Conservation (phyloP, 2,888 invertebrate genomes). For the Lydus trimaculatus region DNA sequence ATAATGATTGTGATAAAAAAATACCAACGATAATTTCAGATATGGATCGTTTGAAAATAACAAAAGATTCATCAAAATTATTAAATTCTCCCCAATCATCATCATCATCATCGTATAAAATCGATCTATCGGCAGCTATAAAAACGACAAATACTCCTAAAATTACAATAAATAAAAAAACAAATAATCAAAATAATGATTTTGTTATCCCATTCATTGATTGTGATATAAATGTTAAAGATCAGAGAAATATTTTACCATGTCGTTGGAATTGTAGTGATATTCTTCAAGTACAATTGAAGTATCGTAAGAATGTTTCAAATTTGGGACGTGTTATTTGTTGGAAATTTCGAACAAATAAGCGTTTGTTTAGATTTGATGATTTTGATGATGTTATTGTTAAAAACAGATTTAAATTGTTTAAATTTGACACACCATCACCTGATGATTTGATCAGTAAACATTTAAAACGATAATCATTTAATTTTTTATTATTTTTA, state of each 20-base stretch:
- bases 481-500: no score
- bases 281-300: constrained; percentile 29
- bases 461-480: constrained; percentile 45
- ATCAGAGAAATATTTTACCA: constrained; percentile 29
- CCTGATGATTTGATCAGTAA: constrained; percentile 67
- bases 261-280: constrained; percentile 51
- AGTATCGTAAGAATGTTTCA: constrained; percentile 54
- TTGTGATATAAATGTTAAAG: constrained; percentile 45
- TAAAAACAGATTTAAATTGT: constrained; percentile 51
- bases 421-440: constrained; percentile 68
- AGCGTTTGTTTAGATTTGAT: constrained; percentile 26
- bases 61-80: background rate
- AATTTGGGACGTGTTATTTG: constrained; percentile 64
- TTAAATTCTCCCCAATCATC: no score
- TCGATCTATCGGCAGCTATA: constrained; percentile 61
- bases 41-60: constrained; percentile 16
- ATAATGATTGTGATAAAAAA: background rate
- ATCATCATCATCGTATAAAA: constrained; percentile 38
- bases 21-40: constrained; percentile 2
- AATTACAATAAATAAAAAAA: constrained; percentile 30
- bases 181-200: constrained; percentile 38
- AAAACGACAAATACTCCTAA: constrained; percentile 42
- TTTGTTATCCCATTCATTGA: constrained; percentile 57
- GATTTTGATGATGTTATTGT: constrained; percentile 16
- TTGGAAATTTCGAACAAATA: constrained; percentile 42